Evolutionary conservation across 2,888 invertebrate species (phyloP).

Genomic region (Nomada lathburiana): DNA sequence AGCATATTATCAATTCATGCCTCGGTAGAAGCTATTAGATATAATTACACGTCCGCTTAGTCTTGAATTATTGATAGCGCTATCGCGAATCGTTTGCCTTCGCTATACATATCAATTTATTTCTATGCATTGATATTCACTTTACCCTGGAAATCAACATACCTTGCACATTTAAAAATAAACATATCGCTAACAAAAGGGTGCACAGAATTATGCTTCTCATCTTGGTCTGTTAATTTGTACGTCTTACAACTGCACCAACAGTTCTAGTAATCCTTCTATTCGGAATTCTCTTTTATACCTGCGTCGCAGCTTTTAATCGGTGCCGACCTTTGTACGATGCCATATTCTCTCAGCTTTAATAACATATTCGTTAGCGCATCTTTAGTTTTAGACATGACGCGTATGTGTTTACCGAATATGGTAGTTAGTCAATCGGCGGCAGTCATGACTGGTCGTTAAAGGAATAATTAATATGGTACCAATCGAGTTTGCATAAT

Average conservation of each 20-base stretch:
- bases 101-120: neutral
- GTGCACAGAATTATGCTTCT: conserved; percentile 26
- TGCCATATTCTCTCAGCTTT: neutral
- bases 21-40: neutral
- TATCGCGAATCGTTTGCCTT: neutral
- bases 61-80: neutral
- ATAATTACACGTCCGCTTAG: neutral
- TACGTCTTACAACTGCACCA: neutral
- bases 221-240: conserved; percentile 35
- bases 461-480: too few species aligned
- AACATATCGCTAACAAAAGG: conserved; percentile 37
- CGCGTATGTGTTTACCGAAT: too few species aligned
- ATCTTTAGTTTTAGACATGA: too few species aligned
- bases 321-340: conserved; percentile 31
- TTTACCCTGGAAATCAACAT: conserved; percentile 2
- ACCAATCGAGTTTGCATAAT: too few species aligned
- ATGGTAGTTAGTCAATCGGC: too few species aligned
- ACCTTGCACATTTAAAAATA: conserved; percentile 42
- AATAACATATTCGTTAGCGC: too few species aligned
- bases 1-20: neutral
- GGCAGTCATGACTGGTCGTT: too few species aligned
- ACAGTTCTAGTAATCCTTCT: neutral
- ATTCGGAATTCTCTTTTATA: conserved; percentile 31
- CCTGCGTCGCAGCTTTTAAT: neutral
- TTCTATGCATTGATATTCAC: neutral